These are phyloP conservation scores for Apostichopus parvimensis DNA, from an alignment of 35 echinoderm and acorn worm genomes.

Conservation along the genomic window DNA sequence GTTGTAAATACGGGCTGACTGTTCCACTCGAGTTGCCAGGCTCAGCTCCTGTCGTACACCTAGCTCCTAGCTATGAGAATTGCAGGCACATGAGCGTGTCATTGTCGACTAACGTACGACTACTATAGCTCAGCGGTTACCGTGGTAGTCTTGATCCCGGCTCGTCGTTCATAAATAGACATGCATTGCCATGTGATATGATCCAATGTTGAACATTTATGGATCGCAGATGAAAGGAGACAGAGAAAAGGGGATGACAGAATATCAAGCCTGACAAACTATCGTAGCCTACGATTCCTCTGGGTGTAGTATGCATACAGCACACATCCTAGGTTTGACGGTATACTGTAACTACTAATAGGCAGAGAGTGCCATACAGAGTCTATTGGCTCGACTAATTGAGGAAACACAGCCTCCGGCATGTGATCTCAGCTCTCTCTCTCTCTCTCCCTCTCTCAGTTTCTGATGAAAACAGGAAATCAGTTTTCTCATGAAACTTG, in stretches of 20 bases:
- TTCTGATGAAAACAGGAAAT: constrained; percentile 9
- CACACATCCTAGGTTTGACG: not conserved
- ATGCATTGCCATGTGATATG: not conserved
- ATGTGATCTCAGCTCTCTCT: constrained; percentile 10
- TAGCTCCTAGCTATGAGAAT: not conserved
- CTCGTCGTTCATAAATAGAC: not conserved
- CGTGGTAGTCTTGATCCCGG: not conserved
- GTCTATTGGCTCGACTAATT: not conserved
- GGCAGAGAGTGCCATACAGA: not conserved
- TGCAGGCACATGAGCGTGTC: not conserved
- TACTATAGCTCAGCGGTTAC: not conserved
- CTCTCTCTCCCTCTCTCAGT: not conserved
- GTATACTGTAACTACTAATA: not conserved
- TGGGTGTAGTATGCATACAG: not conserved
- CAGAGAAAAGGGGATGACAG: not conserved
- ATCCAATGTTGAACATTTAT: not conserved
- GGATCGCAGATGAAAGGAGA: constrained; percentile 9
- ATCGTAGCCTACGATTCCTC: not conserved
- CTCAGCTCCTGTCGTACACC: not conserved
- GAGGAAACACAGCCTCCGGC: not conserved
- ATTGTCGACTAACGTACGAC: not conserved
- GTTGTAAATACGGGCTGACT: not conserved
- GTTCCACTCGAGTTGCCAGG: not conserved
- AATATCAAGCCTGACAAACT: constrained; percentile 4
- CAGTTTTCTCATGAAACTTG: not conserved